phyloP scores from a whole-genome alignment of 2,888 invertebrate genomes.

The Exephanes ischioxanthus region DNA sequence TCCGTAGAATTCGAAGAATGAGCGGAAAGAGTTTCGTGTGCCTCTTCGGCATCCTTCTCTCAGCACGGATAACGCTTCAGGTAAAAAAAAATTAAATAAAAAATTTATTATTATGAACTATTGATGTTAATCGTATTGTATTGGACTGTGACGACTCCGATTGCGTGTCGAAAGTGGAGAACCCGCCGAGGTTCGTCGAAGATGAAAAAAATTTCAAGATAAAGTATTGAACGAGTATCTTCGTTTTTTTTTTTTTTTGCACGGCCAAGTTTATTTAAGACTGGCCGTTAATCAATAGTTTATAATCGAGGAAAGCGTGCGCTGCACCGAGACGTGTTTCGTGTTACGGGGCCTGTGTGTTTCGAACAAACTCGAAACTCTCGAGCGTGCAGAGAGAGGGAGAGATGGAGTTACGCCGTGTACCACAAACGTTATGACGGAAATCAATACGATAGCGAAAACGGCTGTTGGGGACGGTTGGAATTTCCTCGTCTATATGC shows the following conservation, averaged over 20 bases:
- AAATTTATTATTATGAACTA: not conserved
- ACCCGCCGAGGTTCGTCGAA: not conserved
- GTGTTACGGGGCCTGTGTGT: not conserved
- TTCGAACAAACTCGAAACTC: slow-evolving; percentile 27
- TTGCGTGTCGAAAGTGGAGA: not conserved
- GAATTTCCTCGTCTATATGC: not conserved
- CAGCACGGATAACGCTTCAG: slow-evolving; percentile 69
- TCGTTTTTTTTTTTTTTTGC: not conserved
- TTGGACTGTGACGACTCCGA: not conserved
- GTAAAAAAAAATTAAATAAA: slow-evolving; percentile 43
- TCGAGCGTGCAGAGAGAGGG: not conserved
- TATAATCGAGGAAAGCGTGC: slow-evolving; percentile 43
- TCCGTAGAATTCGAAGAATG: slow-evolving; percentile 55
- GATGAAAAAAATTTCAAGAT: not conserved
- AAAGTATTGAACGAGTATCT: not conserved
- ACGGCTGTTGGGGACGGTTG: slow-evolving; percentile 14
- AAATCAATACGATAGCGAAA: slow-evolving; percentile 60
- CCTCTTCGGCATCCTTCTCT: slow-evolving; percentile 66
- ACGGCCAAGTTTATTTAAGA: not conserved
- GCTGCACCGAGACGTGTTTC: not conserved
- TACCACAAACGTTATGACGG: slow-evolving; percentile 38
- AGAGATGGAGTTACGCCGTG: slow-evolving; percentile 24
- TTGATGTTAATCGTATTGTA: not conserved
- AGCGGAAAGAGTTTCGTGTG: slow-evolving; percentile 57
- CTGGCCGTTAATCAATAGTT: slow-evolving; percentile 17